A percentile compares a stretch with the other conserved stretches of the same genome.
phyloP scores from a whole-genome alignment of 2,888 invertebrate genomes.

The Nectonema munidae region DNA sequence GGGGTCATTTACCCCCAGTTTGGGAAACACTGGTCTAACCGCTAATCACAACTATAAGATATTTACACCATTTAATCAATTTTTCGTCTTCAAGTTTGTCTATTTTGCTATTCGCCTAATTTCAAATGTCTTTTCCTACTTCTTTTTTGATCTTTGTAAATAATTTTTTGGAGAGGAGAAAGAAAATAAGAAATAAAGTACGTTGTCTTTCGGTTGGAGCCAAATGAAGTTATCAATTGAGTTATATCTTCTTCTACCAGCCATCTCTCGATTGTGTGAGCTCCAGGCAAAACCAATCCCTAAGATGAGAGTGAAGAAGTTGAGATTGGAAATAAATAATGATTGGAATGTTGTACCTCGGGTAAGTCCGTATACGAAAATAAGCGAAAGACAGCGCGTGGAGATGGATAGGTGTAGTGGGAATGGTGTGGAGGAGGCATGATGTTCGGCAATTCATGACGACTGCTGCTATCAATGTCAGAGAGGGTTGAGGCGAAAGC shows the following conservation, averaged over 20 bases:
- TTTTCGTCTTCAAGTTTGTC: no score
- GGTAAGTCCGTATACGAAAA: constrained; percentile 97
- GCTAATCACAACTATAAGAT: no score
- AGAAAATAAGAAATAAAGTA: constrained; percentile 21
- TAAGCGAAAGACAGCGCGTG: constrained; percentile 57
- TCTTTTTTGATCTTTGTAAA: not conserved
- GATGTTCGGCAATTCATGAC: constrained; percentile 65
- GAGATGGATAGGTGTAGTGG: constrained; percentile 58
- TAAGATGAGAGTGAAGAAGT: constrained; percentile 27
- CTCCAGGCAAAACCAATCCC: constrained; percentile 41
- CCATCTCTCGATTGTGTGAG: constrained; percentile 81
- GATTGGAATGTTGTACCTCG: constrained; percentile 29
- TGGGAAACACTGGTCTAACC: no score
- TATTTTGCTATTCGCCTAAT: no score
- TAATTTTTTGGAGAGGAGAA: not conserved
- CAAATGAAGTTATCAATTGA: constrained; percentile 56
- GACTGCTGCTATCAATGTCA: constrained; percentile 72
- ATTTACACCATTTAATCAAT: no score
- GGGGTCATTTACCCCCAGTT: no score
- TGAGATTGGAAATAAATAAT: constrained; percentile 11
- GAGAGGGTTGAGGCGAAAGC: constrained; percentile 74
- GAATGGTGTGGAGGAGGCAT: constrained; percentile 70
- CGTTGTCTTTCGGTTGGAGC: constrained; percentile 67
- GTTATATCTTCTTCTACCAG: constrained; percentile 83
- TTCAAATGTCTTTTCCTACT: no score